A percentile compares a stretch with the other conserved stretches of the same genome.
Evolutionary conservation across 2,797 vertebrate species (phyloP).

Genomic region (Sebastes oblongus): DNA sequence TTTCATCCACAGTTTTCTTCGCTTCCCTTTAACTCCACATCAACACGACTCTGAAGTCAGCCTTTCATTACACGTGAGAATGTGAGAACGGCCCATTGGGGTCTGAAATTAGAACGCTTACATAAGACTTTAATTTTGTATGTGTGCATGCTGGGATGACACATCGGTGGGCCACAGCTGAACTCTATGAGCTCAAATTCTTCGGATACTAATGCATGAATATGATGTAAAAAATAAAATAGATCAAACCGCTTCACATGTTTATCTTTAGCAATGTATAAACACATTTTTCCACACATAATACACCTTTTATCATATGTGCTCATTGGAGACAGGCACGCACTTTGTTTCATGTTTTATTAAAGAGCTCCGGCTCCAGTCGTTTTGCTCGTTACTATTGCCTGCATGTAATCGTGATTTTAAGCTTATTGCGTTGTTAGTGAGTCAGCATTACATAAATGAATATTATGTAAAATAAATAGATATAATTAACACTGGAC

Average conservation of each 20-base stretch:
- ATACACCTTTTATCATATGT: not conserved
- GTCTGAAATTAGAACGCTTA: constrained; percentile 46
- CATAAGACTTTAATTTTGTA: constrained; percentile 12
- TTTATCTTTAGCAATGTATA: not conserved
- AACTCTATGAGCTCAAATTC: not conserved
- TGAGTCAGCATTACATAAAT: not conserved
- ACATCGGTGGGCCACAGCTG: not conserved
- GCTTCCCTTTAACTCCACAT: not conserved
- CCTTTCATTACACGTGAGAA: constrained; percentile 3
- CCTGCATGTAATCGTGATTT: not conserved
- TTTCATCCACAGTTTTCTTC: not conserved
- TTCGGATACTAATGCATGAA: not conserved
- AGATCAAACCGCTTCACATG: not conserved
- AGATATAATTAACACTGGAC: not conserved
- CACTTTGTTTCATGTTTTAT: not conserved
- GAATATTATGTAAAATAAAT: not conserved
- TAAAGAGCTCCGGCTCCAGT: not conserved
- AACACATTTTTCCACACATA: too few species aligned
- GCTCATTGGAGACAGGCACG: not conserved
- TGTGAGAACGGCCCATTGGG: constrained; percentile 12
- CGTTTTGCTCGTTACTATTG: not conserved
- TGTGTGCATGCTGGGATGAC: constrained; percentile 12
- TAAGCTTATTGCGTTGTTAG: not conserved
- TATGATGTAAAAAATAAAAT: not conserved
- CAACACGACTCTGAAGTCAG: not conserved